Percentiles rank a stretch among this genome's conserved stretches.
Conservation (phyloP, 2,888 invertebrate genomes). For the Drosophila glabriapex region DNA sequence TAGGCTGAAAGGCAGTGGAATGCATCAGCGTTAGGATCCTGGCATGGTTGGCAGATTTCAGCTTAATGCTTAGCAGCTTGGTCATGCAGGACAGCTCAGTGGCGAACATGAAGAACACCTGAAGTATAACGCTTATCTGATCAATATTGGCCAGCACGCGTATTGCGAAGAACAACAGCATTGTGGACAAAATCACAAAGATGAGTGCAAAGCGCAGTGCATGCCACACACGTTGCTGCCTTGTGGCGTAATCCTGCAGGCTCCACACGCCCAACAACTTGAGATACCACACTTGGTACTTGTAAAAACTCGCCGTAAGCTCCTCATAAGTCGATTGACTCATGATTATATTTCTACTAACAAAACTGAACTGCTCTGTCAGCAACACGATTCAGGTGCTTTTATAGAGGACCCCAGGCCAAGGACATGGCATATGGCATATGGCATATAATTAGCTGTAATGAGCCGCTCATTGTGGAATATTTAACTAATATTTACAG, state of each 20-base stretch:
- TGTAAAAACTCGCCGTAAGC: constrained; percentile 52
- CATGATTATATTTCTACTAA: constrained; percentile 39
- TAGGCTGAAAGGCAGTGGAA: constrained; percentile 30
- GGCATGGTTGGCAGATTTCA: constrained; percentile 29
- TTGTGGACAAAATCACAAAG: constrained; percentile 44
- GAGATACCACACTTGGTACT: constrained; percentile 61
- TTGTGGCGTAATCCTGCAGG: not conserved
- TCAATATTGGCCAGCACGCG: constrained; percentile 57
- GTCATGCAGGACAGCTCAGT: constrained; percentile 68
- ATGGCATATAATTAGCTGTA: constrained; percentile 45
- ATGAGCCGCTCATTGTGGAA: constrained; percentile 42
- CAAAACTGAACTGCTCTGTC: not conserved
- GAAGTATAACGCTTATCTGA: constrained; percentile 64
- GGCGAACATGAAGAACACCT: constrained; percentile 72
- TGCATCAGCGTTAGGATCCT: constrained; percentile 50
- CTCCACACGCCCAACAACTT: constrained; percentile 58
- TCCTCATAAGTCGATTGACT: constrained; percentile 15
- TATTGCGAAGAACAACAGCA: constrained; percentile 67
- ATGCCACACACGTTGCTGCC: constrained; percentile 22
- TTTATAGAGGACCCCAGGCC: constrained; percentile 23
- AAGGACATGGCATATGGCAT: constrained; percentile 6
- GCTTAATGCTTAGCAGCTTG: constrained; percentile 58
- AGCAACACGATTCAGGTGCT: not conserved
- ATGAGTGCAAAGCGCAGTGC: constrained; percentile 33
- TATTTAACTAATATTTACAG: constrained; percentile 32